Evolutionary conservation across 2,113 vertebrate species (phyloP).

Genomic region (Myanophis thanlyinensis): DNA sequence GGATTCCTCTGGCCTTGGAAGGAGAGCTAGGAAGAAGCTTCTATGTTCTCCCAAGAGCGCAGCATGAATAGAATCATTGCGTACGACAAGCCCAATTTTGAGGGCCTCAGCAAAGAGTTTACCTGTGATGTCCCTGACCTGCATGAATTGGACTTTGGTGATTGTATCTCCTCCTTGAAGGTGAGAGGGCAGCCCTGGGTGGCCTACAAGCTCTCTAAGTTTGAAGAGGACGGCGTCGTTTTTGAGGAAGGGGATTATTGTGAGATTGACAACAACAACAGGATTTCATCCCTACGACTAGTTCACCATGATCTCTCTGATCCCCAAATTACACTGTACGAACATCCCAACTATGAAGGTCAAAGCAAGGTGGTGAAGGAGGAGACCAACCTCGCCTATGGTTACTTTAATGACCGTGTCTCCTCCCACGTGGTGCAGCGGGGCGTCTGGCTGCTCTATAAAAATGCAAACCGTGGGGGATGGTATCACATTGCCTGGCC

Average conservation of each 20-base stretch:
- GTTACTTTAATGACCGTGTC: slow-evolving; percentile 61
- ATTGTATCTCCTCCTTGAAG: slow-evolving; percentile 63
- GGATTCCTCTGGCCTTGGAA: background rate
- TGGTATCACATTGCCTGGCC: slow-evolving; percentile 64
- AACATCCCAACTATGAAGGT: slow-evolving; percentile 50
- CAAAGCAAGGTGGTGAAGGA: slow-evolving; percentile 58
- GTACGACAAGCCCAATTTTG: slow-evolving; percentile 46
- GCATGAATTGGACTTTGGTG: slow-evolving; percentile 60
- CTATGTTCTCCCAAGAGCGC: fast-evolving
- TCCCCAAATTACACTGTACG: slow-evolving; percentile 64
- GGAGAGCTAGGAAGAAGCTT: too few species aligned
- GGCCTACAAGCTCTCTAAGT: slow-evolving; percentile 52
- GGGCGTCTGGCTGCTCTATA: slow-evolving; percentile 63
- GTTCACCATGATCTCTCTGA: slow-evolving; percentile 60
- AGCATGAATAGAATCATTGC: slow-evolving; percentile 60
- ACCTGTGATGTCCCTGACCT: slow-evolving; percentile 53
- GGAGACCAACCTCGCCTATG: slow-evolving; percentile 59
- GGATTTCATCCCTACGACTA: slow-evolving; percentile 51
- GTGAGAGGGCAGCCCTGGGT: slow-evolving; percentile 69
- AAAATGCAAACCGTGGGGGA: slow-evolving; percentile 41
- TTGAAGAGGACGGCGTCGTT: background rate
- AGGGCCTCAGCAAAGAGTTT: slow-evolving; percentile 66
- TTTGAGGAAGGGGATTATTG: slow-evolving; percentile 63
- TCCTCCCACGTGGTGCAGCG: slow-evolving; percentile 60
- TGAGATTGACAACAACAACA: slow-evolving; percentile 41